phyloP scores from a whole-genome alignment of 1,140 invertebrate species.

The Solenopsis invicta region DNA sequence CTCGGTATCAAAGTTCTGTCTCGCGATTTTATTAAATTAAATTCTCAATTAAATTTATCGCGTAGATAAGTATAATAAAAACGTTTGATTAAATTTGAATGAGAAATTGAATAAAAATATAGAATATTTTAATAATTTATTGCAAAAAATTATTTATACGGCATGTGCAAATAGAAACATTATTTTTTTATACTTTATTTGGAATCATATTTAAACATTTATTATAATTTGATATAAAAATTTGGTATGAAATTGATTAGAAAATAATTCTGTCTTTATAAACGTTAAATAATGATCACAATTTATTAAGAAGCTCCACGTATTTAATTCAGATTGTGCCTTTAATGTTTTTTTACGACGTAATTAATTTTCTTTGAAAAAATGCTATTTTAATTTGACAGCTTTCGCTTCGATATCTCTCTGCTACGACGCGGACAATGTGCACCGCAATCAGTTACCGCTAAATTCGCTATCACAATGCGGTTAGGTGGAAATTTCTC shows the following conservation, averaged over 20 bases:
- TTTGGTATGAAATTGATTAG: background rate
- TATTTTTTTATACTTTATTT: slow-evolving; percentile 13
- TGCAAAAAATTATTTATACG: background rate
- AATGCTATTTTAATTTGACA: slow-evolving; percentile 2
- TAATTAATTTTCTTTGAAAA: slow-evolving; percentile 36
- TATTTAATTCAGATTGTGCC: background rate
- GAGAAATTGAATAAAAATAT: background rate
- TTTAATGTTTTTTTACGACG: background rate
- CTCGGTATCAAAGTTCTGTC: background rate
- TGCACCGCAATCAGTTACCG: slow-evolving; percentile 44
- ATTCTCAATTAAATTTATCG: slow-evolving; percentile 16
- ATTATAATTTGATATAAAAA: slow-evolving; percentile 8
- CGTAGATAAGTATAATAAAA: background rate
- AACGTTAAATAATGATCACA: background rate
- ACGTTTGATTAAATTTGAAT: background rate
- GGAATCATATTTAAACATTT: background rate
- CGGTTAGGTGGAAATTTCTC: slow-evolving; percentile 32
- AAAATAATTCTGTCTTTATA: background rate
- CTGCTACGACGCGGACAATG: background rate
- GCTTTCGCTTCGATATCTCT: background rate
- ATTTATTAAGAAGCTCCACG: background rate
- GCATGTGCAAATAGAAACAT: background rate
- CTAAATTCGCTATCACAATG: slow-evolving; percentile 51
- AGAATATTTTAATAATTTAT: slow-evolving; percentile 13
- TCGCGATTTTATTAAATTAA: background rate